Percentiles rank a stretch among this genome's conserved stretches.
phyloP scores from a whole-genome alignment of 2,888 invertebrate genomes.

The Polyommatus iphigenia region DNA sequence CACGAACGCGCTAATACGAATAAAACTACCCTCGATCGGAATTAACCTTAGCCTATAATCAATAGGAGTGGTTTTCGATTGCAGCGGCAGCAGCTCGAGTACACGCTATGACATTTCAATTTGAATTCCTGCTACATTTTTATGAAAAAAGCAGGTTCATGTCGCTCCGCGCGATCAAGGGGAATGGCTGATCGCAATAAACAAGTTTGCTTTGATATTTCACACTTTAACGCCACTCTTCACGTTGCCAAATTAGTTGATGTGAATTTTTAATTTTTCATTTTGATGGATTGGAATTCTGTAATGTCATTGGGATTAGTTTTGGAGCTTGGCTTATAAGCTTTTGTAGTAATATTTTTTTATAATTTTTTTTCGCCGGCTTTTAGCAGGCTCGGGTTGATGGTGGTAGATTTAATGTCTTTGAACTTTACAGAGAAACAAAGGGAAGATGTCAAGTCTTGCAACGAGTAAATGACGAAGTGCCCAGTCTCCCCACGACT shows the following conservation, averaged over 20 bases:
- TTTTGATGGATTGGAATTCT: conserved; percentile 12
- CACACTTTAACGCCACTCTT: background rate
- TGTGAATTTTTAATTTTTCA: background rate
- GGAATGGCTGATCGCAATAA: conserved; percentile 25
- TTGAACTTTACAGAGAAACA: background rate
- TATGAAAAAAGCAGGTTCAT: conserved; percentile 40
- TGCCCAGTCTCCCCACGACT: background rate
- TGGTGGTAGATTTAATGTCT: background rate
- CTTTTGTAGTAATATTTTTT: background rate
- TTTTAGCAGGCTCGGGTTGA: background rate
- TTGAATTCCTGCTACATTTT: conserved; percentile 61
- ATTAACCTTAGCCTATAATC: conserved; percentile 42
- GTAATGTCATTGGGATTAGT: background rate
- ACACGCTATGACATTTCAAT: conserved; percentile 75
- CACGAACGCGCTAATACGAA: conserved; percentile 75
- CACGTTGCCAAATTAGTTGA: background rate
- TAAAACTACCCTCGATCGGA: conserved; percentile 51
- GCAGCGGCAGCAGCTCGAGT: conserved; percentile 57
- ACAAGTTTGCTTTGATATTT: conserved; percentile 23
- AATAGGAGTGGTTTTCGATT: conserved; percentile 49
- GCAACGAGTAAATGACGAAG: background rate
- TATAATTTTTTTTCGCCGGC: background rate
- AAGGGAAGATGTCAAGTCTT: background rate
- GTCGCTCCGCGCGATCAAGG: conserved; percentile 16
- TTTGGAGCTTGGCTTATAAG: background rate